Evolutionary conservation across 2,113 vertebrate genomes (phyloP).

Genomic region (Dicaeum eximium): DNA sequence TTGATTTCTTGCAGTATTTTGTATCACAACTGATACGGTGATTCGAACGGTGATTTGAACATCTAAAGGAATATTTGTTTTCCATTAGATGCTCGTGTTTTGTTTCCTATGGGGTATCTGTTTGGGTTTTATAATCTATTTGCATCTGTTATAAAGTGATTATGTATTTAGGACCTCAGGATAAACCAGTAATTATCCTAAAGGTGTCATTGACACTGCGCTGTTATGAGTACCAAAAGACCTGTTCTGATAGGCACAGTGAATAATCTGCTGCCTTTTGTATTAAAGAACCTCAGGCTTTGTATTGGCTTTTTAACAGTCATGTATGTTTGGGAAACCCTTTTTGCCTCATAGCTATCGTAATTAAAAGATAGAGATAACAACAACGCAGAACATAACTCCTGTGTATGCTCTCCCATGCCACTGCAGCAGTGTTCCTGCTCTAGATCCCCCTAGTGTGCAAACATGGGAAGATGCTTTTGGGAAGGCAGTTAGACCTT

Average conservation of each 20-base stretch:
- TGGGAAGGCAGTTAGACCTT: background rate
- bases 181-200: background rate
- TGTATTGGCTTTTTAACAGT: background rate
- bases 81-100: background rate
- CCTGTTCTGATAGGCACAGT: background rate
- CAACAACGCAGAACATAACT: background rate
- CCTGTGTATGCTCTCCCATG: background rate
- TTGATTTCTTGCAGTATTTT: background rate
- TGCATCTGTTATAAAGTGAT: background rate
- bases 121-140: background rate
- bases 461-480: background rate
- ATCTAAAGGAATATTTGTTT: constrained; percentile 2
- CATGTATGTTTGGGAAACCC: background rate
- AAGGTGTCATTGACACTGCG: background rate
- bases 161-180: background rate
- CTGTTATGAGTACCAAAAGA: background rate
- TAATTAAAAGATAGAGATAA: background rate
- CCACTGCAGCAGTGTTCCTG: background rate
- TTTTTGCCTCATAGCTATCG: background rate
- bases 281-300: background rate
- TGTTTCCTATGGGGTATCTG: background rate
- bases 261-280: background rate
- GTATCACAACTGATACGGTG: background rate
- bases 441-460: background rate
- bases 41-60: background rate